Evolutionary conservation across 2,888 invertebrate species (phyloP), one percentile per base, ranked within the genome.

Genomic region (Willowsia nigromaculata): DNA sequence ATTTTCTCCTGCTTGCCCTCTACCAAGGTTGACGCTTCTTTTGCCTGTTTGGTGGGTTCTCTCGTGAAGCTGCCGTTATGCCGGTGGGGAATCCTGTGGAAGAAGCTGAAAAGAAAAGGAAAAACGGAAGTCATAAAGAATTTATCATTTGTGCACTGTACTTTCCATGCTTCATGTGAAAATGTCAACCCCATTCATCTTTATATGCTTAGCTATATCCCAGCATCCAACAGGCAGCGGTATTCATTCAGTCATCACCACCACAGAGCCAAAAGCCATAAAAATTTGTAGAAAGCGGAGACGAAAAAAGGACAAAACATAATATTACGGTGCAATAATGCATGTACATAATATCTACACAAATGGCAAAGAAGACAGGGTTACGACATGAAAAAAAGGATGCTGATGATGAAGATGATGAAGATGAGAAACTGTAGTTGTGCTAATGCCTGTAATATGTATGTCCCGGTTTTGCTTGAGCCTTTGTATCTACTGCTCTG

Each of bases 61-160:
- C 33, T 62, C 30, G 13, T 5, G 9, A 6, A n/a, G 25, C 30
- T 33, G 50, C n/a, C n/a, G 53, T 27, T 27, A n/a, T 84, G 68
- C 59, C 80, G 80, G 80, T 71, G 85, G 80, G 80, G 85, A 89
- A 91, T 89, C 90, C 90, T 92, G 86, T 82, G 62, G 47, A 84
- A 33, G 56, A 56, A 7, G 30, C 27, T 13, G 37, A 37, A 83
- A 71, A 85, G 30, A 86, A 74, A 59, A 78, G 47, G 85, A 89
- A 90, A 92, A 92, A 92, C 92, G 92, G 92, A 92, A 92, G 92
- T 92, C 92, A 92, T 92, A 92, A 92, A 92, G 91, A 91, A 92
- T 92, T 92, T 91, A 92, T 92, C 91, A 92, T 91, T 82, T 83
- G 68, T 89, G 80, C 85, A 80, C 89, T 89, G 56, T 84, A 85